Evolutionary conservation across 2,797 vertebrate genomes (phyloP).

Genomic region (Meda fulgida): DNA sequence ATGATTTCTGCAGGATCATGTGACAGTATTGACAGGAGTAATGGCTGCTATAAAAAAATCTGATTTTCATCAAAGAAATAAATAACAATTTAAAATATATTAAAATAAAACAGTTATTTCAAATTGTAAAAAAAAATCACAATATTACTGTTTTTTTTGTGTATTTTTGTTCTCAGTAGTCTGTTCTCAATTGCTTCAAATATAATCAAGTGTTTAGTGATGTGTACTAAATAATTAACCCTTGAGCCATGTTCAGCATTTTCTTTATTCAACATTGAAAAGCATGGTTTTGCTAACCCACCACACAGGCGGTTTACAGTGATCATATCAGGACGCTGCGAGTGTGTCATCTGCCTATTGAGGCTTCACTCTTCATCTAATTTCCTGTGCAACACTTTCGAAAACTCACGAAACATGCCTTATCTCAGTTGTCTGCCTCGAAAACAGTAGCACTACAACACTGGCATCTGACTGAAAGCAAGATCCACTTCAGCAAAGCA

Average conservation of each 20-base stretch:
- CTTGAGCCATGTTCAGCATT: background rate
- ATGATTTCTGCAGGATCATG: no score
- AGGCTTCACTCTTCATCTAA: conserved; percentile 15
- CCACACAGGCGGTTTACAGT: background rate
- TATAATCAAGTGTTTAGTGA: background rate
- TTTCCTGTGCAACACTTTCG: conserved; percentile 20
- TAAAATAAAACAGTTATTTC: background rate
- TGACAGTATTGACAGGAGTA: background rate
- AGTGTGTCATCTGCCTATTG: conserved; percentile 26
- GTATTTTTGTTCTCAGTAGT: background rate
- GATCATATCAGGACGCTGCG: conserved; percentile 10
- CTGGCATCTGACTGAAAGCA: background rate
- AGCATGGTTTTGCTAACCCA: conserved; percentile 10
- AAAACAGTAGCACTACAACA: background rate
- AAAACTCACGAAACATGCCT: background rate
- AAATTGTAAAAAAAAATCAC: background rate
- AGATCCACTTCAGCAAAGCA: background rate
- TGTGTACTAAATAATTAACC: background rate
- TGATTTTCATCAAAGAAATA: background rate
- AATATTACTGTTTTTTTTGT: background rate
- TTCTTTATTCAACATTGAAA: background rate
- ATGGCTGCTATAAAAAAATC: background rate
- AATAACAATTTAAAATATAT: no score
- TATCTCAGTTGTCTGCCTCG: conserved; percentile 9
- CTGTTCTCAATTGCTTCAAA: background rate